phyloP scores from a whole-genome alignment of 1,140 invertebrate species.

The Hesperophylax magnus region DNA sequence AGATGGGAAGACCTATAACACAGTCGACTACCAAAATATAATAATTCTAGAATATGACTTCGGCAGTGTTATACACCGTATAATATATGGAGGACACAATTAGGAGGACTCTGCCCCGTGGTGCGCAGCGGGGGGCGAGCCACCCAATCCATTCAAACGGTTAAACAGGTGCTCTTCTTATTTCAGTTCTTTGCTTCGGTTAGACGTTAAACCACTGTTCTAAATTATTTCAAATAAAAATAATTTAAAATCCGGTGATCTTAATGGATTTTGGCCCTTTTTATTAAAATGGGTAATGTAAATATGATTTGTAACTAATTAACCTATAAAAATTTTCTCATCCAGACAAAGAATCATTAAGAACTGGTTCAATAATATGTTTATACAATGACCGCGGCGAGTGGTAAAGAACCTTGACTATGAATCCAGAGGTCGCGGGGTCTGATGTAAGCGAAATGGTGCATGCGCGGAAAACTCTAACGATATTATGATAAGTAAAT shows the following conservation, averaged over 20 bases:
- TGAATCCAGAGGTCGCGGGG: too few species aligned
- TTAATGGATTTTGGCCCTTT: background rate
- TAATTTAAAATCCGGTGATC: background rate
- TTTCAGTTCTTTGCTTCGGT: background rate
- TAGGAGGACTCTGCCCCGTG: conserved; percentile 48
- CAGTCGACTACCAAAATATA: background rate
- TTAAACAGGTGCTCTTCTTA: conserved; percentile 22
- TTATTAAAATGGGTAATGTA: background rate
- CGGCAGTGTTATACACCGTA: conserved; percentile 20
- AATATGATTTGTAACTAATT: background rate
- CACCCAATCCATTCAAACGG: conserved; percentile 25
- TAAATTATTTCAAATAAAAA: background rate
- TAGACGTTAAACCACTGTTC: background rate
- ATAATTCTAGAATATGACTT: background rate
- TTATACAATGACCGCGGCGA: too few species aligned
- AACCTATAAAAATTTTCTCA: background rate
- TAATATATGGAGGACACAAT: conserved; percentile 57
- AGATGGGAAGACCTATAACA: background rate
- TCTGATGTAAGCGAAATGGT: too few species aligned
- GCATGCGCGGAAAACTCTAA: too few species aligned
- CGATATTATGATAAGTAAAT: too few species aligned
- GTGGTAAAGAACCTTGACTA: too few species aligned
- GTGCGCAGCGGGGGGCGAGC: conserved; percentile 26
- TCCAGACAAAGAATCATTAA: background rate
- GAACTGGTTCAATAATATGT: too few species aligned